Evolutionary conservation across 1,140 invertebrate genomes (phyloP), one percentile per base, ranked within the genome.

Genomic region (Anthonomus grandis): DNA sequence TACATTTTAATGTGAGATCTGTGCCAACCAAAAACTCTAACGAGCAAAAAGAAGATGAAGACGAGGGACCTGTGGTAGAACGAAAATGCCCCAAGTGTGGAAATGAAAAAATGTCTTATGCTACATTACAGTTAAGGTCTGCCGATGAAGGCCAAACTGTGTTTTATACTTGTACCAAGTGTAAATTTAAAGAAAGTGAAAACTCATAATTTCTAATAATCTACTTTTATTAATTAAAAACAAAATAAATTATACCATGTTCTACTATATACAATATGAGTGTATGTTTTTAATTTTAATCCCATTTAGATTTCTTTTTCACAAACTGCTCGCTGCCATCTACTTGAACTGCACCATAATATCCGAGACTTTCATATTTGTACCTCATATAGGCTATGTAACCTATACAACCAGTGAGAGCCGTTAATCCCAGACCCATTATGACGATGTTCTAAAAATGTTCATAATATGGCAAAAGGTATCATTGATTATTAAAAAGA

Each of bases 101-200:
- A 23, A 84, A 95, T 75, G 84, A 93, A 42, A 86, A 86, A 71
- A 97, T 98, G 91, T 91, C 89, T 0, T 99, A 97, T 75, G 89
- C 91, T 9, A 97, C 95, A 0, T 75, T 95, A 38, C 96, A 99
- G 73, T 80, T 96, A 1, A 78, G 96, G 68, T 97, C 94, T 4
- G 95, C 95, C 27, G 96, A 99, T 85, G 96, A 99, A 88, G 96
- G 96, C 0, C 96, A 98, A 76, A 98, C 96, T 10, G 92, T 99
- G 3, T 98, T 98, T 76, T 99, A 95, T 63, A 95, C 92, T 3
- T 99, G 96, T 79, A 84, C 87, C 17, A 88, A 91, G 68, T 99
- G 96, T 90, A 89, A 89, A 87, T 91, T 82, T 55, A 72, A 71
- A 66, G 83, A 82, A 64, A 64, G 60, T 56, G 69, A 71, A 63